A percentile compares a stretch with the other conserved stretches of the same genome.
These are phyloP conservation scores for Octopus bimaculoides DNA, from an alignment of 1,140 invertebrate genomes.

Conservation along the genomic window DNA sequence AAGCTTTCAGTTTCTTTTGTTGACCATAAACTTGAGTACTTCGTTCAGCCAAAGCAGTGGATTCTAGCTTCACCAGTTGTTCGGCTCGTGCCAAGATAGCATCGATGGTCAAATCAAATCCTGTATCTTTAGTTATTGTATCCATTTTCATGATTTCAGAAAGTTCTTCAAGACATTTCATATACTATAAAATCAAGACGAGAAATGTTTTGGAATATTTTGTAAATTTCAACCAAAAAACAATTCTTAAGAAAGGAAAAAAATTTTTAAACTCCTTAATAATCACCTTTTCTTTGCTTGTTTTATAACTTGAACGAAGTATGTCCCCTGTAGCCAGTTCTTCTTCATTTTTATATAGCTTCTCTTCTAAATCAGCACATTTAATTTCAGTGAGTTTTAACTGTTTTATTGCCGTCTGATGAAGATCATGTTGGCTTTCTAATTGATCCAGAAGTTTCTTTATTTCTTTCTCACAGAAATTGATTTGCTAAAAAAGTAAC, in stretches of 20 bases:
- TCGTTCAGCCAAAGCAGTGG: slow-evolving; percentile 46
- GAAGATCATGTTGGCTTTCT: slow-evolving; percentile 45
- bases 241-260: too few species aligned
- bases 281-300: slow-evolving; percentile 53
- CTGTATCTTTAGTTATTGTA: slow-evolving; percentile 52
- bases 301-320: slow-evolving; percentile 49
- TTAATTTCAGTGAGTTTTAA: slow-evolving; percentile 45
- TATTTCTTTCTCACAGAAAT: slow-evolving; percentile 47
- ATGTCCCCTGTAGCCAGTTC: slow-evolving; percentile 54
- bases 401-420: slow-evolving; percentile 37
- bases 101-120: slow-evolving; percentile 53
- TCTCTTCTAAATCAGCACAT: slow-evolving; percentile 38
- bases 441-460: slow-evolving; percentile 50
- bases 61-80: slow-evolving; percentile 54
- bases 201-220: background rate
- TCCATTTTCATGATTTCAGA: slow-evolving; percentile 55
- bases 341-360: slow-evolving; percentile 45
- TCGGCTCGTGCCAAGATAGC: slow-evolving; percentile 50
- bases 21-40: slow-evolving; percentile 56
- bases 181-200: slow-evolving; percentile 42
- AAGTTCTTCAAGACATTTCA: slow-evolving; percentile 50
- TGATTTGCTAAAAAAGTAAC: slow-evolving; percentile 38
- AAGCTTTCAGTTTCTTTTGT: slow-evolving; percentile 62
- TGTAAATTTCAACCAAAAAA: too few species aligned
- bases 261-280: background rate